Evolutionary conservation across 2,113 vertebrate species (phyloP).

Genomic region (Podilymbus podiceps): DNA sequence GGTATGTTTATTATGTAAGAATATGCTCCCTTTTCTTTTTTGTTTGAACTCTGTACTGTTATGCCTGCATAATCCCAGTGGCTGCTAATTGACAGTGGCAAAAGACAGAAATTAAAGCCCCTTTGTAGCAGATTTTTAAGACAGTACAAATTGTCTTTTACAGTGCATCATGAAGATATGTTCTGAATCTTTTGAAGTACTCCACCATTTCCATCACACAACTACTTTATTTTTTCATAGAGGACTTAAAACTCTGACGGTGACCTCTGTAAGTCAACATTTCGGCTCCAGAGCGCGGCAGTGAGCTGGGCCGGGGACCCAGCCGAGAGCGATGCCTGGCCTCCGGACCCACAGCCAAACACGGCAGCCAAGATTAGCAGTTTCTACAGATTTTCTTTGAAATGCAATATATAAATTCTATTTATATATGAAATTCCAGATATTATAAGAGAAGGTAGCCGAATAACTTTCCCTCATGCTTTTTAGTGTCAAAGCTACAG

Average conservation of each 20-base stretch:
- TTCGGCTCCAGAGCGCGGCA: neutral
- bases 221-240: neutral
- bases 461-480: fast-evolving
- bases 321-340: fast-evolving
- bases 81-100: neutral
- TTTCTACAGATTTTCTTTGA: neutral
- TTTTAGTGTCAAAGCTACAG: neutral
- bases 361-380: neutral
- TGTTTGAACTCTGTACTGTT: neutral
- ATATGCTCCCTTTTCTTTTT: neutral
- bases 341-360: neutral
- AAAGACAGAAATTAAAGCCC: neutral
- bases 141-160: neutral
- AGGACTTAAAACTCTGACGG: neutral
- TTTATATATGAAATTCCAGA: neutral
- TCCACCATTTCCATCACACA: neutral
- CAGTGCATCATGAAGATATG: neutral
- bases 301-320: neutral
- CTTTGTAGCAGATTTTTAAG: neutral
- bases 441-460: neutral
- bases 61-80: neutral
- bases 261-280: fast-evolving
- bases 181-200: neutral
- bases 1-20: neutral
- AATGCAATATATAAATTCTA: neutral